Evolutionary conservation across 2,888 invertebrate genomes (phyloP).

Genomic region (Globia sparganii): DNA sequence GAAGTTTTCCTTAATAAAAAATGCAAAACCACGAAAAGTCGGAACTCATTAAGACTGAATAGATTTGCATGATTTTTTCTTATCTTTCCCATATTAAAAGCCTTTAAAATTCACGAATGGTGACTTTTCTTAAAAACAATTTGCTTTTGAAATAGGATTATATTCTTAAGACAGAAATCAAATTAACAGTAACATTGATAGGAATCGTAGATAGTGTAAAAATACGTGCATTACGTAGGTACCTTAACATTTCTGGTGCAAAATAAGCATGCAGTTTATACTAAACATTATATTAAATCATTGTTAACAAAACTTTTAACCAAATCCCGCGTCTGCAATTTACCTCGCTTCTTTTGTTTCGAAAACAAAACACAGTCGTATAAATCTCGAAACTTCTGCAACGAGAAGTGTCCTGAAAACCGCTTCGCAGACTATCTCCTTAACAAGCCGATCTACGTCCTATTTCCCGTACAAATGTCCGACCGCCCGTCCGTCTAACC

Average conservation of each 20-base stretch:
- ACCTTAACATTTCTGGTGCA: too few species aligned
- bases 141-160: not conserved
- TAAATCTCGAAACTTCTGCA: conserved; percentile 29
- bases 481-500: conserved; percentile 50
- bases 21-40: conserved; percentile 55
- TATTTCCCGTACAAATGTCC: conserved; percentile 50
- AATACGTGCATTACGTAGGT: not conserved
- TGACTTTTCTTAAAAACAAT: not conserved
- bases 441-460: conserved; percentile 48
- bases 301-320: not conserved
- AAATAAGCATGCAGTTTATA: not conserved
- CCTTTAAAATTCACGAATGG: conserved; percentile 24
- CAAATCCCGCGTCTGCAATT: not conserved
- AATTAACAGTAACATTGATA: not conserved
- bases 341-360: conserved; percentile 15
- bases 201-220: not conserved
- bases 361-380: conserved; percentile 22
- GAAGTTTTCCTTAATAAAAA: conserved; percentile 51
- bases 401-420: conserved; percentile 46
- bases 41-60: conserved; percentile 57
- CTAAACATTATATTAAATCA: not conserved
- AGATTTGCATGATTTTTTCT: conserved; percentile 54
- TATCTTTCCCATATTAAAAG: conserved; percentile 26
- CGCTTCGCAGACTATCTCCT: conserved; percentile 43
- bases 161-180: not conserved